Evolutionary conservation across 2,888 invertebrate genomes (phyloP).

Genomic region (Labia minor): DNA sequence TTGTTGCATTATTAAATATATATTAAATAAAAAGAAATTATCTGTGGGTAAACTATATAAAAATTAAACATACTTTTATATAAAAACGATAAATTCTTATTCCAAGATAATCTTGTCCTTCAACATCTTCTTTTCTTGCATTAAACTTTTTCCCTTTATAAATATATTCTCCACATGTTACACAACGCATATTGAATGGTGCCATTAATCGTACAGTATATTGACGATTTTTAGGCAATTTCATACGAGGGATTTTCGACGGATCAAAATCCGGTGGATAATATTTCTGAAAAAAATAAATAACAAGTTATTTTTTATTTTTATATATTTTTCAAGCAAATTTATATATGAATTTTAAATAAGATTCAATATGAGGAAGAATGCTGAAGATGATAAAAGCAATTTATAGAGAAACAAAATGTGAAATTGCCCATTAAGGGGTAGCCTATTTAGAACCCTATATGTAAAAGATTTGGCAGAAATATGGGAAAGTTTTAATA

Average conservation of each 20-base stretch:
- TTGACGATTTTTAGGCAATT: slow-evolving; percentile 87
- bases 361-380: too few species aligned
- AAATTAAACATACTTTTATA: not conserved
- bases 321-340: slow-evolving; percentile 18
- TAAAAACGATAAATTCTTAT: slow-evolving; percentile 75
- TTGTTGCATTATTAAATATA: too few species aligned
- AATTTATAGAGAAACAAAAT: too few species aligned
- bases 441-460: too few species aligned
- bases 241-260: slow-evolving; percentile 95
- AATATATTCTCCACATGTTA: slow-evolving; percentile 98
- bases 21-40: too few species aligned
- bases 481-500: too few species aligned
- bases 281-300: slow-evolving; percentile 72
- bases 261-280: slow-evolving; percentile 99
- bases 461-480: too few species aligned
- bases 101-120: slow-evolving; percentile 92
- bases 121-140: slow-evolving; percentile 96
- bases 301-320: slow-evolving; percentile 20
- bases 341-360: too few species aligned
- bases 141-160: slow-evolving; percentile 99
- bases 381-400: too few species aligned
- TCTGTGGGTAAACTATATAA: too few species aligned
- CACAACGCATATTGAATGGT: slow-evolving; percentile 98
- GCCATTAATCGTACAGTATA: slow-evolving; percentile 99
- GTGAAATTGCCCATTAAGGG: too few species aligned